Percentiles rank a stretch among this genome's conserved stretches.
These are phyloP conservation scores for Phaenicophaeus curvirostris DNA, from an alignment of 2,797 vertebrate species.

Conservation along the genomic window DNA sequence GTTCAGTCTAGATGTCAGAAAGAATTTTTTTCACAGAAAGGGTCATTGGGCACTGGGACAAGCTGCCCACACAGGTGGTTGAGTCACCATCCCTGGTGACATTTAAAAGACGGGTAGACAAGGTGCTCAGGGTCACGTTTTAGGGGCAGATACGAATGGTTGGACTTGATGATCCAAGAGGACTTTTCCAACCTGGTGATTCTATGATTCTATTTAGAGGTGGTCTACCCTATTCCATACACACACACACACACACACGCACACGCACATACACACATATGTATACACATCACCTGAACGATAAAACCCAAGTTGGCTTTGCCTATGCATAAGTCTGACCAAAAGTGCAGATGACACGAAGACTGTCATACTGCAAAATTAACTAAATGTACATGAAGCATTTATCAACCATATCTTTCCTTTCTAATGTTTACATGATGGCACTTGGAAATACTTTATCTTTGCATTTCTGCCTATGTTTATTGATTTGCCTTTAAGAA, in stretches of 20 bases:
- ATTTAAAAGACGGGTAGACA: too few relatives aligned
- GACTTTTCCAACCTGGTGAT: too few relatives aligned
- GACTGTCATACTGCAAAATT: background rate
- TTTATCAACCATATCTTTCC: background rate
- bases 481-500: background rate
- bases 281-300: background rate
- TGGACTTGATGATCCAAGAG: too few relatives aligned
- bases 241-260: fast-evolving
- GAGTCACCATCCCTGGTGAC: too few relatives aligned
- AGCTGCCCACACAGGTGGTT: too few relatives aligned
- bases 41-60: too few relatives aligned
- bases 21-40: too few relatives aligned
- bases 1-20: too few relatives aligned
- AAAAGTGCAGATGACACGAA: background rate
- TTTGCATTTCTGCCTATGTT: background rate
- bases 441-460: fast-evolving
- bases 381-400: background rate
- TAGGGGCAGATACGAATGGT: too few relatives aligned
- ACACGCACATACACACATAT: background rate
- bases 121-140: too few relatives aligned
- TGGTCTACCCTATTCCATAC: background rate
- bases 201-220: background rate
- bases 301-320: background rate
- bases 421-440: background rate
- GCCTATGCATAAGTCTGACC: background rate